phyloP scores from a whole-genome alignment of 2,113 vertebrate species.

The Cavia porcellus region DNA sequence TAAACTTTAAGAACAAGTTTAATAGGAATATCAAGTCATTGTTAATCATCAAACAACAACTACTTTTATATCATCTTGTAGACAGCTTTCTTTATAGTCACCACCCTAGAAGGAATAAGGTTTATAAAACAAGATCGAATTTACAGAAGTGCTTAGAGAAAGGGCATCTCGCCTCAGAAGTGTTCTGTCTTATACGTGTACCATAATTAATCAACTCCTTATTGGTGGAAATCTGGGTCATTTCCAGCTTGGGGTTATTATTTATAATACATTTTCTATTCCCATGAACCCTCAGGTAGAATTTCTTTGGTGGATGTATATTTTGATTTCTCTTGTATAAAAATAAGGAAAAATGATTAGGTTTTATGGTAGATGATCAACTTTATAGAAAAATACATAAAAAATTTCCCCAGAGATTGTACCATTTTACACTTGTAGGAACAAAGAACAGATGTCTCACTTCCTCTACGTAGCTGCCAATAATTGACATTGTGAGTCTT shows the following conservation, averaged over 20 bases:
- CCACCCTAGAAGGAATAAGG: background rate
- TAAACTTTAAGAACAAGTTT: background rate
- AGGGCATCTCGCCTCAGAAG: background rate
- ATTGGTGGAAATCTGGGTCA: background rate
- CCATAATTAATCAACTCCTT: background rate
- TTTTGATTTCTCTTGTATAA: background rate
- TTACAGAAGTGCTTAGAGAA: background rate
- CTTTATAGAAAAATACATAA: background rate
- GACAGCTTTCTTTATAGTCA: background rate
- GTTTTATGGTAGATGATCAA: background rate
- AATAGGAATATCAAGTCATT: background rate
- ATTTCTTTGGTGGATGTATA: background rate
- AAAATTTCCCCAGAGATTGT: background rate
- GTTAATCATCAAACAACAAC: background rate
- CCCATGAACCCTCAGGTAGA: background rate
- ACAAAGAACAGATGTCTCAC: background rate
- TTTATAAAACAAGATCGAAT: background rate
- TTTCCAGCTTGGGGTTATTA: background rate
- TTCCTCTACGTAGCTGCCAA: background rate
- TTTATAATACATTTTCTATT: background rate
- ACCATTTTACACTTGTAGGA: background rate
- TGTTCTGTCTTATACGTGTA: background rate
- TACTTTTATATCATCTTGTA: background rate
- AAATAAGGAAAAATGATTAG: background rate
- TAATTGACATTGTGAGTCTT: background rate